Base-by-base conservation (phyloP, 2,888 invertebrate genomes). In the Strigamia transsilvanica region DNA sequence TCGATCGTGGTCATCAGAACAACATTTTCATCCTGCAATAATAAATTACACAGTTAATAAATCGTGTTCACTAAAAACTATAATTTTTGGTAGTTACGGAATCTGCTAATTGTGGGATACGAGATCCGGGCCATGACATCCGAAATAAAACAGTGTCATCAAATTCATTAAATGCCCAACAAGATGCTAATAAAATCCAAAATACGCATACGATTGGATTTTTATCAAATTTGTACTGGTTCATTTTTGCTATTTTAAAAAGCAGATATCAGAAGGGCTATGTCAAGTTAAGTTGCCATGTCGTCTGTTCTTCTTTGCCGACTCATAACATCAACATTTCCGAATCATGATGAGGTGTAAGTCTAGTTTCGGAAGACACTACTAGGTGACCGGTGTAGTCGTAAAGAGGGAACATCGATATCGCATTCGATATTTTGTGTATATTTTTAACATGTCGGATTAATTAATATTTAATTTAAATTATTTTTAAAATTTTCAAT, bases 141-240 rank as follows among this genome's bases (percentile, higher is more conserved):
- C 92, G 92, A 87, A 93, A 96, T 80, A 94, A 88, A 85, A 95
- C 91, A 0, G 92, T 92, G 88, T 95, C 95, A 88, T 95, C 95
- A 86, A 95, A 94, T 73, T 93, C 94, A 88, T 92, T 78, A 78
- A 38, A 38, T 27, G 38, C 78, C 78, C 23, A 34, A 15, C 32
- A 21, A 9, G 13, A 13, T n/a, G 41, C 3, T 27, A 38, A 78
- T 21, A 78, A 78, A 34, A 32, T 78, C 32, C 78, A 78, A 2
- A 78, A 9, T 27, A 73, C 15, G 18, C 23, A 73, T 0, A 18
- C 32, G 21, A 13, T 32, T 32, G 18, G 27, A n/a, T 38, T 13
- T 13, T 27, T 9, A n/a, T 27, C 9, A 41, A 12, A 32, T 27
- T 78, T 38, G 32, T 32, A 38, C 18, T 32, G 78, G 3, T 38